These are phyloP conservation scores for Cacoxenus indagator DNA, from an alignment of 2,888 invertebrate species.

Conservation along the genomic window DNA sequence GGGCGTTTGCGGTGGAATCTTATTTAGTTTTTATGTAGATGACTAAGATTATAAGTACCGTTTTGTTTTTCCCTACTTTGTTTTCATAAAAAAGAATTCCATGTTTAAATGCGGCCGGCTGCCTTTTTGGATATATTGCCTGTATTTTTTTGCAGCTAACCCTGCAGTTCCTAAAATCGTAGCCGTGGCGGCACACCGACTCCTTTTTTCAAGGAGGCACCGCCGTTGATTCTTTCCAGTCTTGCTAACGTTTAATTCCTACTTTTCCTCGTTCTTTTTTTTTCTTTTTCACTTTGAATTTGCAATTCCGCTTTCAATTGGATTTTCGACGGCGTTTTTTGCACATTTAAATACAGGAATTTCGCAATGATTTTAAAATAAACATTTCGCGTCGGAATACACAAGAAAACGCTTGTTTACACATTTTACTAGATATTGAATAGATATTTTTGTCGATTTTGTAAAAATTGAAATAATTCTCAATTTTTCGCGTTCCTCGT, in stretches of 20 bases:
- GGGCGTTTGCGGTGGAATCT: conserved; percentile 66
- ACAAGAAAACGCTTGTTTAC: conserved; percentile 4
- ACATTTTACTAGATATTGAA: conserved; percentile 12
- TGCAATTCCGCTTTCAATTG: conserved; percentile 9
- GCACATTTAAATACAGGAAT: conserved; percentile 4
- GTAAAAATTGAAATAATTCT: not conserved
- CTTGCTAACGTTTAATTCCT: no score
- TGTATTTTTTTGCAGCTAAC: not conserved
- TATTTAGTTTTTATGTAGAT: conserved; percentile 40
- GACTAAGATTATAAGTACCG: not conserved
- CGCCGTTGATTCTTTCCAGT: not conserved
- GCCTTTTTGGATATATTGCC: not conserved
- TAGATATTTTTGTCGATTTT: conserved; percentile 12
- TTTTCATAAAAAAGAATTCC: not conserved
- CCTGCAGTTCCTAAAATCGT: not conserved
- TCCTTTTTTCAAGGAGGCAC: not conserved
- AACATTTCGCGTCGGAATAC: not conserved
- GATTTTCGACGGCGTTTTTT: not conserved
- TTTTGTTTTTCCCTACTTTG: not conserved
- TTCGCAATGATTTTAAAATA: not conserved
- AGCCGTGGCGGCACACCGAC: not conserved
- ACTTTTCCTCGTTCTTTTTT: no score
- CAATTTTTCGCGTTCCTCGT: conserved; percentile 16
- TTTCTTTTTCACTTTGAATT: conserved; percentile 16
- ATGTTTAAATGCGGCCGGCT: not conserved